phyloP scores from a whole-genome alignment of 2,888 invertebrate genomes.

The Agrochola circellaris region DNA sequence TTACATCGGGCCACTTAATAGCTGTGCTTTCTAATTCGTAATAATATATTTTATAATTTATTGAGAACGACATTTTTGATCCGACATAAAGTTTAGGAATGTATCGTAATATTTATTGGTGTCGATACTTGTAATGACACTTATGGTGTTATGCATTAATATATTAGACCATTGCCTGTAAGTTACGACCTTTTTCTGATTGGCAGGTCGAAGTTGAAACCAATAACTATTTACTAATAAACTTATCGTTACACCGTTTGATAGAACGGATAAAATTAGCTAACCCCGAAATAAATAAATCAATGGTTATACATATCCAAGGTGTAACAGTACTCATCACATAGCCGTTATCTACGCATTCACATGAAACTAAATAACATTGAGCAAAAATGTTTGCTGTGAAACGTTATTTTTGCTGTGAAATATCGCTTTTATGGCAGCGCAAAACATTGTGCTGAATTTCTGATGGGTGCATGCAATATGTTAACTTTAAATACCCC shows the following conservation, averaged over 20 bases:
- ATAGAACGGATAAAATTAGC: constrained; percentile 15
- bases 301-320: not conserved
- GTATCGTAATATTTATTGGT: constrained; percentile 60
- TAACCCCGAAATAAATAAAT: not conserved
- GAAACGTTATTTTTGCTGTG: not conserved
- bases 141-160: constrained; percentile 36
- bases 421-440: not conserved
- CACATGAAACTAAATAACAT: not conserved
- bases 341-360: not conserved
- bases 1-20: constrained; percentile 71
- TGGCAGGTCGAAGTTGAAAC: constrained; percentile 56
- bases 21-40: constrained; percentile 72
- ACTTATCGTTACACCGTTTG: constrained; percentile 3
- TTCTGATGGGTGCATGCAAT: too few species aligned
- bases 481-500: too few species aligned
- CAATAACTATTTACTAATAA: constrained; percentile 24
- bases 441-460: too few species aligned
- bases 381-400: not conserved
- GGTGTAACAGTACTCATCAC: not conserved
- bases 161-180: constrained; percentile 27
- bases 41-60: constrained; percentile 69
- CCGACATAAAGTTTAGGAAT: constrained; percentile 64
- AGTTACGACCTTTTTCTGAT: constrained; percentile 50
- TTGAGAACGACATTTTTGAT: constrained; percentile 67
- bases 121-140: constrained; percentile 55